Evolutionary conservation across 2,888 invertebrate genomes (phyloP), one percentile per base, ranked within the genome.

Genomic region (Zele albiditarsus): DNA sequence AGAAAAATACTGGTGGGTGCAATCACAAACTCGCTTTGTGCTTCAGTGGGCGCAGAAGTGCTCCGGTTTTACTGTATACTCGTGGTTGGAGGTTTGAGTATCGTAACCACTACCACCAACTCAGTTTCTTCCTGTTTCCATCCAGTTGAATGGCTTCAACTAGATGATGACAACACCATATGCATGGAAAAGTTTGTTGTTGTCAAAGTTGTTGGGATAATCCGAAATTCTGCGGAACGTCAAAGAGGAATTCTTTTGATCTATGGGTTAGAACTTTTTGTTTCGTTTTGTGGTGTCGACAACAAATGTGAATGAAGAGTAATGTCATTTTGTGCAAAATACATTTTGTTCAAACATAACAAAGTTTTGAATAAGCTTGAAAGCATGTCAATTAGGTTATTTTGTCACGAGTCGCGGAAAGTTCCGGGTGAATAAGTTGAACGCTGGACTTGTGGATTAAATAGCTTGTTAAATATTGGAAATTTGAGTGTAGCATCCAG

Each of bases 131-230:
- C 57, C 68, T 68, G 68, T 57, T 68, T 68, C 68, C 20, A 3
- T n/a, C 23, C 57, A 68, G 57, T 68, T 68, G 57, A 68, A 53
- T 33, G 57, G 53, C 28, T 68, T 57, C 57, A 68, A 53, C 23
- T 57, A 6, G 68, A 57, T 68, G 57, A 57, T 68, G 68, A 53
- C 38, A 68, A 68, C 31, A 68, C 31, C 68, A 66, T 46, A 27
- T 46, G n/a, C 20, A 31, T 33, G n/a, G n/a, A 12, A 53, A 68
- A 57, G 53, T 68, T 57, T 53, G n/a, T 31, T 31, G 28, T 57
- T 16, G 27, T 16, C 20, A 49, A 27, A 49, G 25, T 53, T 53
- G 53, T 53, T 53, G 53, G 20, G 2, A 53, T 53, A 53, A 53
- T 20, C 53, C 6, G 8, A 5, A 53, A n/a, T n/a, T 53, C n/a